A percentile compares a stretch with the other conserved stretches of the same genome.
Conservation (phyloP, 1,140 invertebrate species). For the Polypedilum pembai region DNA sequence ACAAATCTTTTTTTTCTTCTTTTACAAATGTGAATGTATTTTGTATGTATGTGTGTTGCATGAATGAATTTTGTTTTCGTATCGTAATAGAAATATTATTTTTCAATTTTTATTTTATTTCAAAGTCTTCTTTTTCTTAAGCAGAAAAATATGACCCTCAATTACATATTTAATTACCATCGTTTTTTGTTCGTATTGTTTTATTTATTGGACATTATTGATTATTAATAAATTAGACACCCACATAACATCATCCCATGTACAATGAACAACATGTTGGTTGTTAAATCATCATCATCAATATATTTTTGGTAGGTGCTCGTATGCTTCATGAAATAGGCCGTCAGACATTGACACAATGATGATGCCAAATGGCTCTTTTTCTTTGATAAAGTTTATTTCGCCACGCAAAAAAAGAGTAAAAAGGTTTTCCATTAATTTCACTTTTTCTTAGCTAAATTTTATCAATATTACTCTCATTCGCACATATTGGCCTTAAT, state of each 20-base stretch:
- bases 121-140: background rate
- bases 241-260: background rate
- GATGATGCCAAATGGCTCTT: background rate
- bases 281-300: background rate
- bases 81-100: background rate
- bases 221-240: background rate
- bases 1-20: background rate
- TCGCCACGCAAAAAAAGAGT: background rate
- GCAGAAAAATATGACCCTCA: background rate
- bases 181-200: too few species aligned
- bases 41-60: background rate
- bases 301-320: background rate
- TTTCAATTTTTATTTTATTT: background rate
- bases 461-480: background rate
- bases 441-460: background rate
- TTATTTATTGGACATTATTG: too few species aligned
- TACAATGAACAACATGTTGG: background rate
- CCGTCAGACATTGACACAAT: slow-evolving; percentile 16
- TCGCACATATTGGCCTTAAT: slow-evolving; percentile 1
- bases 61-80: background rate
- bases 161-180: too few species aligned
- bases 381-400: background rate
- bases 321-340: background rate
- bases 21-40: background rate
- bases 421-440: slow-evolving; percentile 7